Base-by-base conservation (phyloP, 2,888 invertebrate genomes). In the Hypomecis atomaria region DNA sequence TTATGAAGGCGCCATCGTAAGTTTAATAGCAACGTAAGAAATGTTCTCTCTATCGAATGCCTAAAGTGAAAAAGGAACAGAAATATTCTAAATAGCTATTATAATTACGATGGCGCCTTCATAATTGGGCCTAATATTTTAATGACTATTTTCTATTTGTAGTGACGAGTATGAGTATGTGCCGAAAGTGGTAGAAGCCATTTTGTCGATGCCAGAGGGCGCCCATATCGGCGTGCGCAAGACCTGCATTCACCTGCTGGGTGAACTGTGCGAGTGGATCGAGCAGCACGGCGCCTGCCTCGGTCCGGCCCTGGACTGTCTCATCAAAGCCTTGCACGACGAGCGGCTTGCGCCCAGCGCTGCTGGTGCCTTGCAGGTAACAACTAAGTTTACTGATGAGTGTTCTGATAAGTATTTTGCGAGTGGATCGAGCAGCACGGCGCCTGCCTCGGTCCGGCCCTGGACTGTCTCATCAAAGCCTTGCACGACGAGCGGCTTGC, bases 201-300 rank as follows among this genome's bases (percentile, higher is more conserved):
- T 99, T 67, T 89, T 99, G 44, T 95, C 95, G 71, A 95, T 98
- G 82, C 97, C 98, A 0, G 95, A 95, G 73, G 95, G 95, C 37
- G 94, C 96, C 0, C 99, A 99, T 84, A 94, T 97, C 38, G 97
- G 98, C 0, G 98, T 99, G 0, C 94, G 97, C 61, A 96, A 96
- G 83, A 99, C 99, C 0, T 97, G 98, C 74, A 95, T 98, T 62
- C 93, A 96, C 73, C 91, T 99, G 54, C 91, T 99, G 50, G 98
- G 98, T 0, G 98, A 99, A 89, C 93, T 99, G 44, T 96, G 97
- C 83, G 99, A 99, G 84, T 99, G 99, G 99, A 96, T 99, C 59
- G 97, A 98, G 79, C 94, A 94, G 75, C 98, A 99, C 90, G 94
- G 97, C 0, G 94, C 95, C 70, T 95, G 96, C 55, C 88, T 98